Evolutionary conservation across 2,888 invertebrate genomes (phyloP), one percentile per base, ranked within the genome.

Genomic region (Nasonovia ribisnigri): DNA sequence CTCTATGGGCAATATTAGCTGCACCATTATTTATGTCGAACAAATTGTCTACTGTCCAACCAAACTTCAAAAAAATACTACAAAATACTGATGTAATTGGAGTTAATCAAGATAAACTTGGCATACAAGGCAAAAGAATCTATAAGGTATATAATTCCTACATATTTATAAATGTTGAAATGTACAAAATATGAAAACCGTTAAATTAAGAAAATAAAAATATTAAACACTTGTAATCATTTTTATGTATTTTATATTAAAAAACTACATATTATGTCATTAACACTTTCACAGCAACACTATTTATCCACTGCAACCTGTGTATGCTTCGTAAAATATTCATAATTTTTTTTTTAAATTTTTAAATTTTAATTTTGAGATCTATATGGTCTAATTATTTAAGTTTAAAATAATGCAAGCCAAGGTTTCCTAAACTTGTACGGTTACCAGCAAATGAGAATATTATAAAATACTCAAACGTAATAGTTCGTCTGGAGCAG

Each of bases 11-110:
- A 0, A 96, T 97, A 77, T 95, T 97, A 95, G 97, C 97, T 0
- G 97, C 97, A 0, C 97, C 97, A 0, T 96, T 97, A 4, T 96
- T 97, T 86, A 97, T 97, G 96, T 97, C 97, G 77, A 96, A 96
- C 16, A 97, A 97, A 95, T 95, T 97, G 48, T 96, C 96, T 26
- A 96, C 96, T 57, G 96, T 97, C 90, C 95, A 96, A 77, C 96
- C 96, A 0, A 96, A 96, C 95, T 96, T 96, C 95, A 96, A 96
- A 95, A 96, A 96, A 88, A 96, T 97, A 87, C 95, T 97, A 51
- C 96, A 97, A 87, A 97, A 97, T 95, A 95, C 95, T 86, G 96
- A 96, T 88, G 96, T 97, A 5, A 97, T 97, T 60, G 96, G 96
- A 5, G 96, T 97, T 43, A 97, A 97, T 95, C 97, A 97, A 95